These are phyloP conservation scores for Zalophus californianus DNA, from an alignment of 2,797 vertebrate genomes.

Conservation along the genomic window DNA sequence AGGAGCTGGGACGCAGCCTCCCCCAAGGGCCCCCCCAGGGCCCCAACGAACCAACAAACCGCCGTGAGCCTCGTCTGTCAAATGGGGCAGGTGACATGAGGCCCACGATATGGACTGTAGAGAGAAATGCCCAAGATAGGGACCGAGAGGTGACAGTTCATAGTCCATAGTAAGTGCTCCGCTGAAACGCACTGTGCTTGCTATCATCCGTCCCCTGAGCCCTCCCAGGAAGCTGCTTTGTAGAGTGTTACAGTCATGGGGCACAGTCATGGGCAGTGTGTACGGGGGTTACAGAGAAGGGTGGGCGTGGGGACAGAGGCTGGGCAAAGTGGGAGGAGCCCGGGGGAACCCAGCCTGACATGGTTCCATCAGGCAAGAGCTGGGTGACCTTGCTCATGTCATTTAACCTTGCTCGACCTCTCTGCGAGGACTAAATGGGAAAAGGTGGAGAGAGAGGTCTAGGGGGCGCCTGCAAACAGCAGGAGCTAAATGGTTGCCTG, in stretches of 20 bases:
- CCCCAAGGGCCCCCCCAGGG: too few species aligned
- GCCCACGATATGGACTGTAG: background rate
- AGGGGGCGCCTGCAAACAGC: background rate
- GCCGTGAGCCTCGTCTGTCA: too few species aligned
- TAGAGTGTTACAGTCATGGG: accelerated
- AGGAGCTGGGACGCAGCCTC: background rate
- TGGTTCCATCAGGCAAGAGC: background rate
- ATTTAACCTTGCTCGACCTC: background rate
- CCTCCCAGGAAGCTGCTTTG: background rate
- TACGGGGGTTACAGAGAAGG: background rate
- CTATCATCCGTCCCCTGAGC: background rate
- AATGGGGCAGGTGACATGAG: background rate
- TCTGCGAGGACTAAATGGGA: background rate
- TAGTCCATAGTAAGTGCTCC: accelerated
- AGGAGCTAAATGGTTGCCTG: background rate
- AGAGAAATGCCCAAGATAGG: background rate
- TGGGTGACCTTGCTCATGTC: background rate
- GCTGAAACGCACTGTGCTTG: background rate
- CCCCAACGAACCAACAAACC: background rate
- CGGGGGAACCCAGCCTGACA: accelerated
- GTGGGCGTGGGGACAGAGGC: accelerated
- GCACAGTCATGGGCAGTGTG: background rate
- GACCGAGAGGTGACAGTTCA: accelerated
- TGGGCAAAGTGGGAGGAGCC: background rate
- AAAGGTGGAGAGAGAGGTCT: background rate